A percentile compares a stretch with the other conserved stretches of the same genome.
phyloP scores from a whole-genome alignment of 1,140 invertebrate species.

The Muscidifurax raptorellus region DNA sequence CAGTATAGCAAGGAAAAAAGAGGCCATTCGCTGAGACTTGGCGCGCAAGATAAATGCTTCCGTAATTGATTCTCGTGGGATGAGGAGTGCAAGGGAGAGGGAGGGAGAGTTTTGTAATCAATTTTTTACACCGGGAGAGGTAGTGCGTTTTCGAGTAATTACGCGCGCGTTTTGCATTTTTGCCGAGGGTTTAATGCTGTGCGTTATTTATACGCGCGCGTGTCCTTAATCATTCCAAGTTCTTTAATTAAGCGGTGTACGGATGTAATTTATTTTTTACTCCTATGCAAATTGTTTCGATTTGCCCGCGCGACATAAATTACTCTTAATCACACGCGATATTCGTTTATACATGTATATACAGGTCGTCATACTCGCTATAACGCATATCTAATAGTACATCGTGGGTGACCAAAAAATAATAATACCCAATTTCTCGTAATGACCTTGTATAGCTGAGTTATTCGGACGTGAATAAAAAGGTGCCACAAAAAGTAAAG shows the following conservation, averaged over 20 bases:
- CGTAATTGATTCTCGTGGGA: conserved; percentile 44
- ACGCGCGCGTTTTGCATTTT: conserved; percentile 7
- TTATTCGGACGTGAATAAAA: neutral
- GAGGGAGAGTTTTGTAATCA: conserved; percentile 22
- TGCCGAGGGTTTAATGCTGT: neutral
- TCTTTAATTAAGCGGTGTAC: neutral
- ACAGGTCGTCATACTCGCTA: too few relatives aligned
- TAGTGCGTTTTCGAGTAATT: conserved; percentile 7
- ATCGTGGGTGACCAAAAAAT: neutral
- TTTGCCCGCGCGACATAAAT: neutral
- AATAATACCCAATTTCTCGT: neutral
- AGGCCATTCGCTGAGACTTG: neutral
- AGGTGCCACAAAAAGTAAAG: neutral
- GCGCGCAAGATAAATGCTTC: conserved; percentile 41
- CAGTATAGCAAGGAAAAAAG: conserved; percentile 4
- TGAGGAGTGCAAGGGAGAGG: neutral
- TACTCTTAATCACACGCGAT: neutral
- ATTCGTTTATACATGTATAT: too few relatives aligned
- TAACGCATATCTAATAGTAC: too few relatives aligned
- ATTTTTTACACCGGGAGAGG: conserved; percentile 13
- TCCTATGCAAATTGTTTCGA: neutral
- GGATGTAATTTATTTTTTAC: neutral
- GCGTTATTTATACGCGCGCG: neutral
- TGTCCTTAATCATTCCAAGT: neutral
- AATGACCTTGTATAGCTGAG: neutral